These are phyloP conservation scores for Melinaea marsaeus DNA, from an alignment of 2,888 invertebrate species.

Conservation along the genomic window DNA sequence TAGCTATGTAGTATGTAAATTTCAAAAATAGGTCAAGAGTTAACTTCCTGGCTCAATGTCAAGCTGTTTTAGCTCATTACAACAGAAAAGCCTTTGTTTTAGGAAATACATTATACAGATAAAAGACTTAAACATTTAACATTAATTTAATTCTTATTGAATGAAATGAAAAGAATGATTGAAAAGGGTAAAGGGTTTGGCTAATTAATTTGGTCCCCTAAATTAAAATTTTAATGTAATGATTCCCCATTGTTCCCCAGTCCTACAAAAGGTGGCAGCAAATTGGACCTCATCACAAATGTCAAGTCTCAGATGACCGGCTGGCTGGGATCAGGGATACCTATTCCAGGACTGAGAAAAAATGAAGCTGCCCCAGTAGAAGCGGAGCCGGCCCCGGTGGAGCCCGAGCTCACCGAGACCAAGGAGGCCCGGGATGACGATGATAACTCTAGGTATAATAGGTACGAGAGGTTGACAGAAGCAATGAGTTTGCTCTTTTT, in stretches of 20 bases:
- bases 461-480: slow-evolving; percentile 81
- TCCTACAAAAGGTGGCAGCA: slow-evolving; percentile 84
- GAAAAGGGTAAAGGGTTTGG: not conserved
- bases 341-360: slow-evolving; percentile 86
- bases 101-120: not conserved
- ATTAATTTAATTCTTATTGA: not conserved
- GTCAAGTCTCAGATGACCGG: slow-evolving; percentile 92
- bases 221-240: slow-evolving; percentile 10
- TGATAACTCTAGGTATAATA: slow-evolving; percentile 91
- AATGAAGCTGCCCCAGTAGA: slow-evolving; percentile 76
- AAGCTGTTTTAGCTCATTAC: slow-evolving; percentile 8
- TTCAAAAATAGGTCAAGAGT: slow-evolving; percentile 32
- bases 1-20: slow-evolving; percentile 29
- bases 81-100: not conserved
- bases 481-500: slow-evolving; percentile 65
- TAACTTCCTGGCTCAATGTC: slow-evolving; percentile 16
- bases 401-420: slow-evolving; percentile 59
- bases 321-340: slow-evolving; percentile 87
- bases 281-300: slow-evolving; percentile 89
- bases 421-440: slow-evolving; percentile 85
- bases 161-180: not conserved
- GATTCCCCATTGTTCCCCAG: slow-evolving; percentile 57
- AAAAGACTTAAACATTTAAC: not conserved
- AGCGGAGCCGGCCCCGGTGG: slow-evolving; percentile 62
- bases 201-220: slow-evolving; percentile 3